Base-by-base conservation (phyloP, 2,888 invertebrate genomes). In the Ellobium chinense region DNA sequence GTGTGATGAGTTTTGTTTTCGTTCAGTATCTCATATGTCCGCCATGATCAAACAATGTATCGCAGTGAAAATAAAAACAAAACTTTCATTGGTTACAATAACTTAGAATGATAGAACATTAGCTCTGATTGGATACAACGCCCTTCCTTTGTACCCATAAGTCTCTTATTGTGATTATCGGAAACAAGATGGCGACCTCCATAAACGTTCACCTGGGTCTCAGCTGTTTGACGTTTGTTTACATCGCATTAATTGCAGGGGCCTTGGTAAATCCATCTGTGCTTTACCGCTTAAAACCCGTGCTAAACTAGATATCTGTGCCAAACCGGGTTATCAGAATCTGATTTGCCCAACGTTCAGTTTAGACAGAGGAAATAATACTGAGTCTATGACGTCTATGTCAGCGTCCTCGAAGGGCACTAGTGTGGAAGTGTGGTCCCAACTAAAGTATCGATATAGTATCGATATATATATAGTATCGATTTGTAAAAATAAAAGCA, bases 151-250 rank as follows among this genome's bases (percentile, higher is more conserved):
- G 7, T 60, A 24, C 72, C 70, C 60, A 62, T 31, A 65, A 68
- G 58, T 29, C 69, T 31, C 29, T 2, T 31, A 14, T 21, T 46
- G 24, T 46, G 29, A 3, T 18, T 27, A 29, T 73, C 62, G 73
- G 65, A 75, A 75, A 29, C 56, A 82, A 82, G 21, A 84, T 84
- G 84, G 82, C 84, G 63, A 78, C 84, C 60, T 73, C 80, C 80
- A 80, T 72, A 29, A 60, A 46, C 37, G n/a, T 34, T 9, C n/a
- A 34, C 18, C 12, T 54, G 62, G 54, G 70, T 21, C 46, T 78
- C 78, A 72, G 78, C 70, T 78, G 78, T 70, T 63, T 72, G 5
- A 24, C 24, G 21, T 56, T 39, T 63, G 39, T 78, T 54, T 68
- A 36, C 56, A 34, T 46, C 24, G 24, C 39, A 39, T 54, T 78